phyloP scores from a whole-genome alignment of 2,888 invertebrate genomes.

The Formica aserva region DNA sequence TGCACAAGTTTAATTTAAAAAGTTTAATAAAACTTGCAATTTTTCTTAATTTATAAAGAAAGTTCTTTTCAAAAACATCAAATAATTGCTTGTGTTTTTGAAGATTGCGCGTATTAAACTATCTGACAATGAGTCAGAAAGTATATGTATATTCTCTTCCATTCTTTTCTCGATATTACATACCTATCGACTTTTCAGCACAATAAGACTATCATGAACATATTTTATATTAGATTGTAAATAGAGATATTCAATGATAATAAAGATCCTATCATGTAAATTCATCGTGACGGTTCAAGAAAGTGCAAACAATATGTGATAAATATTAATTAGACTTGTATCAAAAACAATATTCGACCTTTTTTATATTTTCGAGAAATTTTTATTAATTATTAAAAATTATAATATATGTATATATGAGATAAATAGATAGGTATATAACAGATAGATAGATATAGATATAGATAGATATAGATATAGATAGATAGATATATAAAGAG shows the following conservation, averaged over 20 bases:
- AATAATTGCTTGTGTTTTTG: neutral
- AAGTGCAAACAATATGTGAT: neutral
- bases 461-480: no score
- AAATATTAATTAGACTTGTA: neutral
- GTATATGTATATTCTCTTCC: neutral
- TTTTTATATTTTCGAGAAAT: neutral
- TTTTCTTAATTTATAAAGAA: neutral
- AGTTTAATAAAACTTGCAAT: neutral
- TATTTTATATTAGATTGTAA: neutral
- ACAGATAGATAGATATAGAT: no score
- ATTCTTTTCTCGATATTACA: neutral
- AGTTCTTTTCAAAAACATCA: neutral
- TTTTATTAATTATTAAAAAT: neutral
- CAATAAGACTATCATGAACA: neutral
- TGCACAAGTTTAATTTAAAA: neutral
- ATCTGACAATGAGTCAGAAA: neutral
- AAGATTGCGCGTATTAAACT: neutral
- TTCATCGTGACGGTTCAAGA: neutral
- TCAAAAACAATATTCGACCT: neutral
- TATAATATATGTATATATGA: neutral
- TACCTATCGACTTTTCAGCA: neutral
- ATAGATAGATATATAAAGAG: no score
- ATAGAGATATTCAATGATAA: neutral
- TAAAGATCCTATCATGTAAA: neutral
- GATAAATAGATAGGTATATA: no score